Evolutionary conservation across 1,140 invertebrate species (phyloP), one percentile per base, ranked within the genome.

Genomic region (Eufriesea mexicana): DNA sequence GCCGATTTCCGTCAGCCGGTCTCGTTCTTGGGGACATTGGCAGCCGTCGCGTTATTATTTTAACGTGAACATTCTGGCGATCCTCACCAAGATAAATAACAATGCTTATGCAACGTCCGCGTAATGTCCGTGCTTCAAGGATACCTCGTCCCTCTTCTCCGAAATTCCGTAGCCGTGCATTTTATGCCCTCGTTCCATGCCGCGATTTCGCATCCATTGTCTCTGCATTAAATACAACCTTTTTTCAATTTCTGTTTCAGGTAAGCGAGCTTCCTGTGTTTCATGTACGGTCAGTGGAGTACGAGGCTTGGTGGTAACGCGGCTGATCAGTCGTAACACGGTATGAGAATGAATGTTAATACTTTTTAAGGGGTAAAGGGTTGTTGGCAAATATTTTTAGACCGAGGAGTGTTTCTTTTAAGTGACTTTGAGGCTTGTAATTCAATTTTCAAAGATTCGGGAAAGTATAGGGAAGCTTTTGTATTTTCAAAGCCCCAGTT

Each of bases 51-150:
- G 88, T 92, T 92, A 92, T 92, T 92, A 92, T 92, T 91, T 91
- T 92, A 92, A 92, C 90, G 79, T 88, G 88, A 89, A 90, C 84
- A 77, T 86, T 86, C 84, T 87, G 84, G 87, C 89, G 86, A 87
- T 86, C 79, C 83, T 84, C 87, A 85, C 88, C 86, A 88, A 92
- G 90, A 92, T 92, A 92, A 93, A 92, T 92, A 92, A 93, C 90
- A 90, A 92, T 92, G 87, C 86, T 92, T 92, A 91, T 89, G 90
- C 89, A 93, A 93, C 77, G 79, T 76, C 66, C 81, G 81, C 79
- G 87, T 86, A 89, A 86, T 67, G 62, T 76, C 71, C 71, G 55
- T n/a, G 45, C 64, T 82, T 35, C 72, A 84, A 79, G 79, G 67
- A 85, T 82, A 84, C 23, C 66, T 42, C n/a, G 45, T 10, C 23